Base-by-base conservation (phyloP, 2,888 invertebrate species). In the Automeris io region DNA sequence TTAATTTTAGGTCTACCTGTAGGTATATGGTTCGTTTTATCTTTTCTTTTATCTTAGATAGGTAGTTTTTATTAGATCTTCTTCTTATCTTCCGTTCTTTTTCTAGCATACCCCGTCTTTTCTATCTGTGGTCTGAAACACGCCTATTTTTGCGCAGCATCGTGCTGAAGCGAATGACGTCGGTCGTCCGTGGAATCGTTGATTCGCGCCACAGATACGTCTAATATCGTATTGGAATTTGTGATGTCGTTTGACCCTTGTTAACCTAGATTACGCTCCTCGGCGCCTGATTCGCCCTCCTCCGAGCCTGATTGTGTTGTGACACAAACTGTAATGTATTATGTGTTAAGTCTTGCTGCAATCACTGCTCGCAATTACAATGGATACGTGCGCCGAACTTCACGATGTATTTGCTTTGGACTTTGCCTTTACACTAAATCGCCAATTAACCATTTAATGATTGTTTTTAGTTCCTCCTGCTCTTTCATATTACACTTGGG, bases 231-330 rank as follows among this genome's bases (percentile, higher is more conserved):
- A 88, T 87, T 88, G 90, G 90, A 90, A 90, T 90, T 88, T 90
- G 89, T 89, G 89, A 88, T 88, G 90, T 88, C 89, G 89, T 90
- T 91, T 90, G 90, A 91, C 90, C 90, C 89, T 90, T 88, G 90
- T 91, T 91, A 90, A 91, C 90, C 90, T 89, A 90, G 90, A 90
- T 90, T 90, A 90, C 89, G 86, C 76, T 80, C 73, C 86, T 81
- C 85, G 82, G 74, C 85, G 80, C 86, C 83, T 85, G 86, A 87
- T 86, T 87, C 87, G 83, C 86, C 86, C 83, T 78, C 82, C 69
- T 53, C 51, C 69, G 70, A 64, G 79, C 76, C 76, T 86, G 85
- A 86, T 86, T 86, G 85, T 86, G 82, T 86, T 86, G 86, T 86
- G 86, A 86, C 86, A 86, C 78, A 86, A 86, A 86, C 85, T 82